Conservation (phyloP, 2,888 invertebrate genomes). For the Plebejus argus region DNA sequence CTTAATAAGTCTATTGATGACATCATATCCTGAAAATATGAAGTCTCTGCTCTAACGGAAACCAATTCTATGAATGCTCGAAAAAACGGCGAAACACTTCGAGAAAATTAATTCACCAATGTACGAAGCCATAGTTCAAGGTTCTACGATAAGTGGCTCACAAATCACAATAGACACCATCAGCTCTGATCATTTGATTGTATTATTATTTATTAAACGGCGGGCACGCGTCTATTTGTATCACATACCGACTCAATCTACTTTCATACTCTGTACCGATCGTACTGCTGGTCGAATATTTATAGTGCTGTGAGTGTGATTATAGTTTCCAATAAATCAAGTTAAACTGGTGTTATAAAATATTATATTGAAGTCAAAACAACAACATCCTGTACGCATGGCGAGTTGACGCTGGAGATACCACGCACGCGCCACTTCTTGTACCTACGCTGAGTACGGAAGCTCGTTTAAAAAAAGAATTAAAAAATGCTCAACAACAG, state of each 20-base stretch:
- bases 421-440: background rate
- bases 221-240: background rate
- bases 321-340: background rate
- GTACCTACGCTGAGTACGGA: background rate
- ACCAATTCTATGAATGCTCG: no score
- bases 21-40: no score
- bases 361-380: background rate
- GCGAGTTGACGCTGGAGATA: background rate
- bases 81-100: no score
- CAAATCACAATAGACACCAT: background rate
- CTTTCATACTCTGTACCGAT: background rate
- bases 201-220: background rate
- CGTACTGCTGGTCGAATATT: background rate
- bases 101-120: background rate
- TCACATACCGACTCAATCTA: background rate
- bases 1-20: no score
- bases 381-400: background rate
- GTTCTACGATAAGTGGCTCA: background rate
- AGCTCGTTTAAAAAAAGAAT: background rate
- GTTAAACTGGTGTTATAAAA: background rate
- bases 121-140: background rate
- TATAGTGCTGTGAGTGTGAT: background rate
- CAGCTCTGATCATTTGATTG: background rate
- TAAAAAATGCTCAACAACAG: background rate
- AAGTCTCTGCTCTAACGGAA: no score